Conservation (phyloP, 1,140 invertebrate genomes). For the Tetramorium parvispinum region DNA sequence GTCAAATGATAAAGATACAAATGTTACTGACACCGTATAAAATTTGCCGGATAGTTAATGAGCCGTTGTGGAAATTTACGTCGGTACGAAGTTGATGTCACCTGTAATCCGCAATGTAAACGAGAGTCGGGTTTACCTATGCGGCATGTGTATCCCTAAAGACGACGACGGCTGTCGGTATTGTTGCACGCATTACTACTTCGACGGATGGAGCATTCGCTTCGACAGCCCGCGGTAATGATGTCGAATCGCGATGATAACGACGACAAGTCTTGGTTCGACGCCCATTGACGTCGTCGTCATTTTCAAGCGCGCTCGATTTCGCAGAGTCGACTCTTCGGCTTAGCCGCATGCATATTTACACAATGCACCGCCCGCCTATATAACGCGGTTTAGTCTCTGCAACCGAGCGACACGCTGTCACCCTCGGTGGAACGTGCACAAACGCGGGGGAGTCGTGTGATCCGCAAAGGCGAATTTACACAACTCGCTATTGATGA, state of each 20-base stretch:
- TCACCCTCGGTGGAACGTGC: background rate
- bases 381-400: constrained; percentile 40
- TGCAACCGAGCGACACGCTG: constrained; percentile 40
- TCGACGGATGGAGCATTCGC: constrained; percentile 63
- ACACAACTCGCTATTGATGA: constrained; percentile 46
- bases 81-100: constrained; percentile 50
- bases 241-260: constrained; percentile 64
- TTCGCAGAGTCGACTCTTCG: constrained; percentile 49
- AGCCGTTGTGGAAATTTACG: background rate
- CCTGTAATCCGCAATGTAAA: constrained; percentile 42
- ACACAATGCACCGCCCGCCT: constrained; percentile 32
- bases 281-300: constrained; percentile 30
- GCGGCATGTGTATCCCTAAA: constrained; percentile 57
- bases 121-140: background rate
- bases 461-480: constrained; percentile 49
- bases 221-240: constrained; percentile 66
- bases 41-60: background rate
- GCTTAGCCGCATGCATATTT: constrained; percentile 63
- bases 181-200: constrained; percentile 66
- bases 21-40: background rate
- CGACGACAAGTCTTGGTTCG: constrained; percentile 36
- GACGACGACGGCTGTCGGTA: constrained; percentile 62
- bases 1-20: background rate
- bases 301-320: constrained; percentile 18
- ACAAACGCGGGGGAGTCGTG: constrained; percentile 35